Conservation (phyloP, 2,888 invertebrate species). For the Epistrophe grossulariae region DNA sequence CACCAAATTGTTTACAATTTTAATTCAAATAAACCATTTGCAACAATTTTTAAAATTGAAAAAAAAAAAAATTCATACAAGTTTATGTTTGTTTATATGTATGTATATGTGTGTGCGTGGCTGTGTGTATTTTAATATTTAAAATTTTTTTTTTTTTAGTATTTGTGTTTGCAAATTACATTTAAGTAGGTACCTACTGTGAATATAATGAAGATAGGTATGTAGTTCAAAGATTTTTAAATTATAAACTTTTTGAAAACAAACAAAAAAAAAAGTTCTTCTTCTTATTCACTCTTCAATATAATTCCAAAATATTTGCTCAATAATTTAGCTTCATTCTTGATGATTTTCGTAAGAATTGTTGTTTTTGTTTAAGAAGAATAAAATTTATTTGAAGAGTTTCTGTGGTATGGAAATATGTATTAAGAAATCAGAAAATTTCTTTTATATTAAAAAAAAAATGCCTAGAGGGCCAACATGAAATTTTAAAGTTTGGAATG, state of each 20-base stretch:
- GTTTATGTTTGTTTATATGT: neutral
- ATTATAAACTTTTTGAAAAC: neutral
- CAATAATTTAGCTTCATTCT: neutral
- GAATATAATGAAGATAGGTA: neutral
- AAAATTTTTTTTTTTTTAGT: neutral
- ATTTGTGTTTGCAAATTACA: neutral
- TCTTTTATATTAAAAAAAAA: neutral
- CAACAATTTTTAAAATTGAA: conserved; percentile 39
- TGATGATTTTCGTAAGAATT: neutral
- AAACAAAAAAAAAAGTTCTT: neutral
- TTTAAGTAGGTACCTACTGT: neutral
- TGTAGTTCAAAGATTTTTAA: conserved; percentile 8
- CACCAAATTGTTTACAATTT: conserved; percentile 73
- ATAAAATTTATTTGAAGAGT: neutral
- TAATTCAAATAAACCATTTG: conserved; percentile 47
- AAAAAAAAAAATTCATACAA: neutral
- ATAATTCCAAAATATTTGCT: neutral
- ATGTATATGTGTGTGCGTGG: too few relatives aligned
- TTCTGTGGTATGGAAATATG: neutral
- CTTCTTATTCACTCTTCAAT: neutral
- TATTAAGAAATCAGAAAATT: neutral
- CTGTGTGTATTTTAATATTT: neutral
- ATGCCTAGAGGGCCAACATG: neutral
- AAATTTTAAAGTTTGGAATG: too few relatives aligned
- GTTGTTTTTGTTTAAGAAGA: neutral